phyloP scores from a whole-genome alignment of 1,140 invertebrate species.

The Dendroctonus valens region DNA sequence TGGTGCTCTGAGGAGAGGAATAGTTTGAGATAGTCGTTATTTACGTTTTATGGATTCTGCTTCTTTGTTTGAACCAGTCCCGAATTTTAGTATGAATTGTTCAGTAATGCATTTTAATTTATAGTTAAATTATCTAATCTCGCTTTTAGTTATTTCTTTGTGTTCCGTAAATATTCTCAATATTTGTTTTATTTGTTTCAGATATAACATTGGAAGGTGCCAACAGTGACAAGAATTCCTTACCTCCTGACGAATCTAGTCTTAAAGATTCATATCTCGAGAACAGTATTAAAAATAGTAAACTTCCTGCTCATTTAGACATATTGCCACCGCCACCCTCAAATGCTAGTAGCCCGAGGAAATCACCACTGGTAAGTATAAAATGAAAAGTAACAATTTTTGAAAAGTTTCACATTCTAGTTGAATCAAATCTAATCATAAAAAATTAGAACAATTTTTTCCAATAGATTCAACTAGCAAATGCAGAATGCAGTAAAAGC shows the following conservation, averaged over 20 bases:
- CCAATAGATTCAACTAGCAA: too few relatives aligned
- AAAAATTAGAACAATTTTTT: too few relatives aligned
- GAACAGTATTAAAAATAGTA: conserved; percentile 40
- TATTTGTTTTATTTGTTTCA: conserved; percentile 3
- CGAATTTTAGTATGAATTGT: too few relatives aligned
- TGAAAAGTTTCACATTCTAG: not conserved
- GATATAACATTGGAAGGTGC: conserved; percentile 33
- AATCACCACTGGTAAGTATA: conserved; percentile 63
- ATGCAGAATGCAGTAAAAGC: too few relatives aligned
- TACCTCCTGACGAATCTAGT: conserved; percentile 43
- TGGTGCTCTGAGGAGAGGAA: too few relatives aligned
- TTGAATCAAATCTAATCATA: not conserved
- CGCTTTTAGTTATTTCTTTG: not conserved
- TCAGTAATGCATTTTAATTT: too few relatives aligned
- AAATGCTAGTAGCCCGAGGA: conserved; percentile 55
- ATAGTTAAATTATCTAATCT: too few relatives aligned
- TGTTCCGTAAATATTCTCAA: not conserved
- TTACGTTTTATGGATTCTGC: too few relatives aligned
- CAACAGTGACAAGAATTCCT: conserved; percentile 45
- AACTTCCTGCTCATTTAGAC: conserved; percentile 60
- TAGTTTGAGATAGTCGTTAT: not conserved
- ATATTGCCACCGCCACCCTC: conserved; percentile 60
- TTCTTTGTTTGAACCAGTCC: too few relatives aligned
- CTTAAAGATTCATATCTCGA: conserved; percentile 39
- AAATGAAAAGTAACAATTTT: not conserved